phyloP scores from a whole-genome alignment of 1,140 invertebrate genomes.

The Akabosia matsudoensis region DNA sequence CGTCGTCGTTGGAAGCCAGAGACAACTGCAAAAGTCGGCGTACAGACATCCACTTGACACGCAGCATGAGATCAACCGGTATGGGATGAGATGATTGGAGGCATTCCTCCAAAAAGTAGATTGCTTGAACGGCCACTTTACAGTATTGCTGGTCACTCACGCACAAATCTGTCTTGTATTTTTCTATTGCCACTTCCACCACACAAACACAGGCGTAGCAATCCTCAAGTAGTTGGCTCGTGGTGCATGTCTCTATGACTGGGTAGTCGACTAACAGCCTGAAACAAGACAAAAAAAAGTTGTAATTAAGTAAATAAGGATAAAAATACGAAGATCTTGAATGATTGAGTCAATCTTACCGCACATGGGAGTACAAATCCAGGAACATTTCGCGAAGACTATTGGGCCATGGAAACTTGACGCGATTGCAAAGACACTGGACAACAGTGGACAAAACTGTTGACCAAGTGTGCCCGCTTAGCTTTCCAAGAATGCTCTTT shows the following conservation, averaged over 20 bases:
- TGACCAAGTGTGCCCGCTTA: conserved; percentile 58
- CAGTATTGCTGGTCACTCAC: background rate
- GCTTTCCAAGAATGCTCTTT: conserved; percentile 60
- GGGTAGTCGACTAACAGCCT: background rate
- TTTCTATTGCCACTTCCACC: background rate
- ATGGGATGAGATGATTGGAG: background rate
- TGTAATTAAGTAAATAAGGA: no score
- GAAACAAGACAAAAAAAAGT: background rate
- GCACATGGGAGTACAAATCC: no score
- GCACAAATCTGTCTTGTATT: background rate
- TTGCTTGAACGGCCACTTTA: background rate
- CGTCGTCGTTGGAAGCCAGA: background rate
- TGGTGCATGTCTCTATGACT: background rate
- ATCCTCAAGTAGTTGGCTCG: no score
- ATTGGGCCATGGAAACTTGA: conserved; percentile 63
- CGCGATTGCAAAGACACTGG: conserved; percentile 59
- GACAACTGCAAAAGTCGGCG: background rate
- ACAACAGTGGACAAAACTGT: conserved; percentile 61
- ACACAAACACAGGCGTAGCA: background rate
- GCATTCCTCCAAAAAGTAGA: background rate
- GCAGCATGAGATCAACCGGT: background rate
- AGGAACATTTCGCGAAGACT: conserved; percentile 50
- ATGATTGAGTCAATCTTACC: no score
- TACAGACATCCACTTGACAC: background rate
- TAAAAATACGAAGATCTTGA: no score